Evolutionary conservation across 1,140 invertebrate genomes (phyloP), one percentile per base, ranked within the genome.

Genomic region (Hylaeus volcanicus): DNA sequence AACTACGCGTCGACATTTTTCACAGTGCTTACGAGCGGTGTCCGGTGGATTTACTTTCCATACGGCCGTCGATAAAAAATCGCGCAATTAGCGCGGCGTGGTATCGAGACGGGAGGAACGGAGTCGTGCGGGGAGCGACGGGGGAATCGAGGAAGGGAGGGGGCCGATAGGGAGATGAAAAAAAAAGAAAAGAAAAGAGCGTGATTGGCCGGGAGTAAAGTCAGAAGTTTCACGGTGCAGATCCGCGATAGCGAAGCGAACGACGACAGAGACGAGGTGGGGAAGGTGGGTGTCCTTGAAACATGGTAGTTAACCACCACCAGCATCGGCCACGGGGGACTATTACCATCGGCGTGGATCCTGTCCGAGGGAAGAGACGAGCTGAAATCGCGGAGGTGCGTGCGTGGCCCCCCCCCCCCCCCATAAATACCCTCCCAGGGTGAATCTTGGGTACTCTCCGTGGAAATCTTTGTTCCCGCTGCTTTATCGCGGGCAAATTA

Each of bases 211-310:
- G 61, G 65, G 61, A 76, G 78, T 78, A 39, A 87, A 86, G 78
- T 87, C 79, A 66, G 51, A 79, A 83, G 71, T 79, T 78, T 71
- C 73, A 51, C 63, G 84, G 66, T 48, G 77, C 63, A 69, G 72
- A 85, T 86, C 63, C 63, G 69, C 75, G 79, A 84, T 81, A 86
- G 80, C 74, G 78, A 81, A 78, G 39, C 48, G 76, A 82, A 87
- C 80, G 69, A 77, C n/a, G 74, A 79, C 65, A 53, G 55, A 61
- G 58, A 76, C 15, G 53, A 64, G 53, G 37, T 26, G 60, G n/a
- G 51, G 45, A 51, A 74, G 81, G 75, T 86, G 82, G 90, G 85
- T 91, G 88, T 90, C 90, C 89, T 91, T 91, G 90, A 82, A 83
- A 73, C 85, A 73, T 77, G 85, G 85, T 88, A 90, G 90, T 89